A percentile compares a stretch with the other conserved stretches of the same genome.
phyloP scores from a whole-genome alignment of 2,113 vertebrate species.

The Mesembrinibis cayennensis region DNA sequence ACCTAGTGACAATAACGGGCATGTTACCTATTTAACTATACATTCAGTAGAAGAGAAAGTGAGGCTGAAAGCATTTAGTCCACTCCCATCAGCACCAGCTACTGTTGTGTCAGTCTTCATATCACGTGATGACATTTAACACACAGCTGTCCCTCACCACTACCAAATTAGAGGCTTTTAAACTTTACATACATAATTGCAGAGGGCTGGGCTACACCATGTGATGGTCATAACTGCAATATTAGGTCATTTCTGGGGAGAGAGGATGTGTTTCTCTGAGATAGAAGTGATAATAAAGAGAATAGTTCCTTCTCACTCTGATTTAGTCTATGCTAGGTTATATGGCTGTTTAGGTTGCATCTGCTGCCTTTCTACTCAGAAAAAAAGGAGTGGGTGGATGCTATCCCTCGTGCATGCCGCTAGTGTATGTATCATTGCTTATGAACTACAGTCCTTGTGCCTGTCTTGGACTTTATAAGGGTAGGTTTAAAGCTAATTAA shows the following conservation, averaged over 20 bases:
- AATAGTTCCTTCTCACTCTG: background rate
- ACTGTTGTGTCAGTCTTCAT: background rate
- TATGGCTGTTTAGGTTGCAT: background rate
- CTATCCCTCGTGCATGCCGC: background rate
- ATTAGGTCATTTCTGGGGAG: background rate
- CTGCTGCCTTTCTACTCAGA: background rate
- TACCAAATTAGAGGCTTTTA: background rate
- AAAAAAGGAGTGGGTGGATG: background rate
- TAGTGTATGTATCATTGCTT: background rate
- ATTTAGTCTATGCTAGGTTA: background rate
- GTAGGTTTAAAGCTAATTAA: background rate
- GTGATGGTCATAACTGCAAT: background rate
- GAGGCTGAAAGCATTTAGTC: background rate
- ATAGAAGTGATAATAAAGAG: background rate
- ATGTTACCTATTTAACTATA: background rate
- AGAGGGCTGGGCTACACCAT: background rate
- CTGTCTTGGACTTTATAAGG: background rate
- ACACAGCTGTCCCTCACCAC: background rate
- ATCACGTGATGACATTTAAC: background rate
- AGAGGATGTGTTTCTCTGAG: background rate
- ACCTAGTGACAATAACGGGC: background rate
- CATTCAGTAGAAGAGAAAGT: background rate
- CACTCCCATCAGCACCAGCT: background rate
- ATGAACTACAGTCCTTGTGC: background rate
- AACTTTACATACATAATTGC: background rate